Percentiles rank a stretch among this genome's conserved stretches.
phyloP scores from a whole-genome alignment of 2,888 invertebrate species.

The Caenorhabditis wallacei region DNA sequence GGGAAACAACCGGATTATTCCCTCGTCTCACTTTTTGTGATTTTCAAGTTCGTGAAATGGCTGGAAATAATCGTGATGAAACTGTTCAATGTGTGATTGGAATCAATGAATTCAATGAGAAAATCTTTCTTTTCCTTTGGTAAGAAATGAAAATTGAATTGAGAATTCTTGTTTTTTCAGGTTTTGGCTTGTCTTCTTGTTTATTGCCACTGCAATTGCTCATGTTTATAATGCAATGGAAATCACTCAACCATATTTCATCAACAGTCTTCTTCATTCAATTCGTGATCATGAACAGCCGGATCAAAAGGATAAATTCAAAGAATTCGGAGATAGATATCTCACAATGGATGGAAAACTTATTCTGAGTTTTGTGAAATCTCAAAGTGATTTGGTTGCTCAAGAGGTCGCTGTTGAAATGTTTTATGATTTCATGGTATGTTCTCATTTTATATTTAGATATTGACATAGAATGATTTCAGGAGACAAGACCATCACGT shows the following conservation, averaged over 20 bases:
- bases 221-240: slow-evolving; percentile 84
- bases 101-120: slow-evolving; percentile 76
- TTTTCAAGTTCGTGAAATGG: slow-evolving; percentile 36
- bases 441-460: neutral
- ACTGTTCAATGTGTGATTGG: slow-evolving; percentile 58
- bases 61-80: slow-evolving; percentile 36
- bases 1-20: slow-evolving; percentile 72
- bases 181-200: slow-evolving; percentile 84
- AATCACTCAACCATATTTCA: slow-evolving; percentile 17
- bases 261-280: slow-evolving; percentile 25
- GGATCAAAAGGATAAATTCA: slow-evolving; percentile 4
- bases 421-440: slow-evolving; percentile 16
- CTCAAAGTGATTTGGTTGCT: slow-evolving; percentile 53
- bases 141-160: neutral
- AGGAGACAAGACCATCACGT: neutral
- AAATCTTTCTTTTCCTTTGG: slow-evolving; percentile 73
- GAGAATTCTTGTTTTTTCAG: slow-evolving; percentile 5
- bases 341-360: slow-evolving; percentile 44
- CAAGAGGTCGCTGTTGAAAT: slow-evolving; percentile 37
- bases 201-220: slow-evolving; percentile 83
- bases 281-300: neutral
- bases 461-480: neutral
- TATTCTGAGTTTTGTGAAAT: slow-evolving; percentile 45
- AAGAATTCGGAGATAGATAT: slow-evolving; percentile 23
- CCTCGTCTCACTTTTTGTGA: slow-evolving; percentile 59